These are phyloP conservation scores for Nesogale talazaci DNA, from an alignment of 2,113 vertebrate genomes.

Conservation along the genomic window DNA sequence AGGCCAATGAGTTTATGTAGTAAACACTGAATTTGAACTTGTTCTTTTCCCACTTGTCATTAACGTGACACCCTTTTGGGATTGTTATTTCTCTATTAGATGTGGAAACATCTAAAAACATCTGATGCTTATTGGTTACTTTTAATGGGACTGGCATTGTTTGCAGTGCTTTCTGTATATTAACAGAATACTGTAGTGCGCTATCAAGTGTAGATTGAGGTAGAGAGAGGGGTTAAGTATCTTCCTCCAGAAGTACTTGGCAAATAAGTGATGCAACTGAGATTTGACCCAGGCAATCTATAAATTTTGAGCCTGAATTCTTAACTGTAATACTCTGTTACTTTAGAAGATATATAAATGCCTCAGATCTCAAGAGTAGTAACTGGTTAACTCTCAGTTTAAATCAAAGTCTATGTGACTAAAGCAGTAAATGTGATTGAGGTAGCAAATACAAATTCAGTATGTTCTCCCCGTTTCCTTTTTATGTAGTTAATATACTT, in stretches of 20 bases:
- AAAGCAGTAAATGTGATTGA: slow-evolving; percentile 10
- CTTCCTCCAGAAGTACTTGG: neutral
- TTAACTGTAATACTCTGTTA: neutral
- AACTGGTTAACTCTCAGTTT: neutral
- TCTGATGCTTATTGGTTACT: slow-evolving; percentile 30
- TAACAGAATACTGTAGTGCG: neutral
- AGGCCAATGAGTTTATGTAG: neutral
- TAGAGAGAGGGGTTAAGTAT: neutral
- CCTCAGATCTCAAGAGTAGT: neutral
- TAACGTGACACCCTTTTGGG: slow-evolving; percentile 22
- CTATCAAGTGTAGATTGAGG: neutral
- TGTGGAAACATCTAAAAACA: slow-evolving; percentile 43
- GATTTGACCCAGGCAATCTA: slow-evolving; percentile 1
- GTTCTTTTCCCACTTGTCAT: slow-evolving; percentile 8
- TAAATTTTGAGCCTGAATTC: neutral
- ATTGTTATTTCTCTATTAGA: slow-evolving; percentile 21
- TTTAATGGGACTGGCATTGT: slow-evolving; percentile 12
- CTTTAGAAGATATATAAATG: slow-evolving; percentile 25
- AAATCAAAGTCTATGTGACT: neutral
- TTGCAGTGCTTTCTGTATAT: neutral
- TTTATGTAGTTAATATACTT: neutral
- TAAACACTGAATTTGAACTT: neutral
- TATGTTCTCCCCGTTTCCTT: no score
- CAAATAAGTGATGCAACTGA: neutral
- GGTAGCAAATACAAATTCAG: neutral